These are phyloP conservation scores for Belonocnema kinseyi DNA, from an alignment of 1,140 invertebrate genomes.

Conservation along the genomic window DNA sequence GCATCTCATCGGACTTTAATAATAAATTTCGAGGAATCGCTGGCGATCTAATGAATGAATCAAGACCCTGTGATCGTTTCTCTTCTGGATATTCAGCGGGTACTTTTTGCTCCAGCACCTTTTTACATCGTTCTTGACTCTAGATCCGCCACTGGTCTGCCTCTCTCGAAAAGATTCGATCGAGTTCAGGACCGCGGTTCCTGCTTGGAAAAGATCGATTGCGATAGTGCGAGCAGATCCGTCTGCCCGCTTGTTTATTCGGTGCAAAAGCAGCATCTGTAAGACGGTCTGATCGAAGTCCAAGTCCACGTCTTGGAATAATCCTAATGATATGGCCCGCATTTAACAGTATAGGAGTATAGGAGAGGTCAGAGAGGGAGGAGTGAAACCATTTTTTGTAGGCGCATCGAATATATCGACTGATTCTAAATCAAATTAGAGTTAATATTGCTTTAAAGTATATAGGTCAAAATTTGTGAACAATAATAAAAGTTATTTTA, in stretches of 20 bases:
- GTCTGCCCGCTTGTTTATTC: constrained; percentile 27
- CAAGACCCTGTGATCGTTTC: not conserved
- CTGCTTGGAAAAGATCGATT: constrained; percentile 10
- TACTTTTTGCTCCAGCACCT: not conserved
- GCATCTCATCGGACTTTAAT: not conserved
- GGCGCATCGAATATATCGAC: too few relatives aligned
- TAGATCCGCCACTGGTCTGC: constrained; percentile 17
- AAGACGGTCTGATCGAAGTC: constrained; percentile 5
- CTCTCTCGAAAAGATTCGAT: constrained; percentile 18
- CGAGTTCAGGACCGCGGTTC: constrained; percentile 19
- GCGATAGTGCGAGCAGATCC: constrained; percentile 15
- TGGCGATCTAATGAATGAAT: not conserved
- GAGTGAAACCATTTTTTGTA: too few relatives aligned
- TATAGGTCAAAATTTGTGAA: too few relatives aligned
- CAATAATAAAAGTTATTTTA: too few relatives aligned
- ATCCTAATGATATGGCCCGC: constrained; percentile 15
- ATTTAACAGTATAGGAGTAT: not conserved
- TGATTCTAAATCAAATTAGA: too few relatives aligned
- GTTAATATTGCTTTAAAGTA: too few relatives aligned
- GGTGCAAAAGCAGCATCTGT: constrained; percentile 27
- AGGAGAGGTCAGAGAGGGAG: too few relatives aligned
- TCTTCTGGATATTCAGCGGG: constrained; percentile 1
- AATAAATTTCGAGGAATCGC: not conserved
- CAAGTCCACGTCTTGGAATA: constrained; percentile 18
- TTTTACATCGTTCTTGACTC: not conserved